Percentiles rank a stretch among this genome's conserved stretches.
These are phyloP conservation scores for Drymodes brunneopygia DNA, from an alignment of 2,113 vertebrate genomes.

Conservation along the genomic window DNA sequence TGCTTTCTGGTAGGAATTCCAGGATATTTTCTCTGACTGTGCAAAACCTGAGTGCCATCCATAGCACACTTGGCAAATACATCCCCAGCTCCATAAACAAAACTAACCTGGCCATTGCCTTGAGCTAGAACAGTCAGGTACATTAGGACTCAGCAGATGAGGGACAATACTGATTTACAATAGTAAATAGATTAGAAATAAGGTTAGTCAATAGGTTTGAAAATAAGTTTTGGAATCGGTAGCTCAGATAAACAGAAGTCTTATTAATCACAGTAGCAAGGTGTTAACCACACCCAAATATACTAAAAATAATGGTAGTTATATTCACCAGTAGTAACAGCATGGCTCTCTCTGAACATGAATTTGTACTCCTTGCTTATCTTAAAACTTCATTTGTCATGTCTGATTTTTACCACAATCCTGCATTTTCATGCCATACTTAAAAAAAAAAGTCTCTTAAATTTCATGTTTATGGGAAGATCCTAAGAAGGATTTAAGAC, in stretches of 20 bases:
- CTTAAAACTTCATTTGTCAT: neutral
- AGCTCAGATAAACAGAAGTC: neutral
- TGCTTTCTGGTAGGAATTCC: neutral
- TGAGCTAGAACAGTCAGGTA: neutral
- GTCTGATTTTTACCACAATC: neutral
- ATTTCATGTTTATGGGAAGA: neutral
- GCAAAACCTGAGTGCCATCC: neutral
- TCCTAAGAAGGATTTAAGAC: neutral
- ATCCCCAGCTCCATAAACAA: neutral
- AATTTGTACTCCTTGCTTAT: neutral
- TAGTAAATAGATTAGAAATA: neutral
- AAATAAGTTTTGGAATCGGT: neutral
- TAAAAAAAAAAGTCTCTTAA: neutral
- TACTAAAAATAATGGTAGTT: neutral
- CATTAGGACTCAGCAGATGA: neutral
- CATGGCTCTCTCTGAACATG: neutral
- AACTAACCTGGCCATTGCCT: neutral
- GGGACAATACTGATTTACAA: neutral
- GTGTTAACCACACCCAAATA: neutral
- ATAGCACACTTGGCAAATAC: neutral
- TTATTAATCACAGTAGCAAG: neutral
- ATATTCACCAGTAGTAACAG: neutral
- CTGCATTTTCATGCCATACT: neutral
- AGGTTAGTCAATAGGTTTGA: neutral
- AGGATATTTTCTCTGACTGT: neutral